phyloP scores from a whole-genome alignment of 2,113 vertebrate genomes.

The Laticauda colubrina region DNA sequence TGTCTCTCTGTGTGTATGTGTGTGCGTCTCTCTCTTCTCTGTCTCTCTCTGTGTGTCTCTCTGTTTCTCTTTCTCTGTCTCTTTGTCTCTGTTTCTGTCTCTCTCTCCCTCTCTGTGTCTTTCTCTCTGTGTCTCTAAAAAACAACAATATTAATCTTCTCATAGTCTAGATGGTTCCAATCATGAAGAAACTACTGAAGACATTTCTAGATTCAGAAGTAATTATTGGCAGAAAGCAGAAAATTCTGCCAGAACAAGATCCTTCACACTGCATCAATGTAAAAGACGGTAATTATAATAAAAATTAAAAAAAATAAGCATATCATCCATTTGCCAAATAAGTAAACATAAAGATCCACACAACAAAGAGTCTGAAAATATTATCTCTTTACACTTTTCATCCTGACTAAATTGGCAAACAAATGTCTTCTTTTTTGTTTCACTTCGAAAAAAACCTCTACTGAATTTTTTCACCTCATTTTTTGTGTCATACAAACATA shows the following conservation, averaged over 20 bases:
- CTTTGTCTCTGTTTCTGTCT: too few species aligned
- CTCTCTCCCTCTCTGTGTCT: too few species aligned
- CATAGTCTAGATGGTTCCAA: neutral
- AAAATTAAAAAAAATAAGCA: neutral
- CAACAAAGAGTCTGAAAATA: neutral
- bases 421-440: slow-evolving; percentile 28
- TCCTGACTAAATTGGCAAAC: slow-evolving; percentile 3
- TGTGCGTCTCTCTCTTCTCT: too few species aligned
- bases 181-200: neutral
- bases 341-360: neutral
- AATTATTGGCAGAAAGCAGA: neutral
- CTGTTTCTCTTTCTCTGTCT: too few species aligned
- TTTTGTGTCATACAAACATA: too few species aligned
- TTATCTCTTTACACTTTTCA: neutral
- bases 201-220: neutral
- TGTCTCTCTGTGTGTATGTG: too few species aligned
- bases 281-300: too few species aligned
- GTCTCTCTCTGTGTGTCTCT: too few species aligned
- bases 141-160: neutral
- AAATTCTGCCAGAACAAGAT: neutral
- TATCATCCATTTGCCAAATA: neutral
- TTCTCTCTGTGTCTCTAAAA: neutral
- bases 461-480: slow-evolving; percentile 17
- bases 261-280: neutral
- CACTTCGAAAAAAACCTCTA: slow-evolving; percentile 25